These are phyloP conservation scores for Heliornis fulica DNA, from an alignment of 2,113 vertebrate genomes.

Conservation along the genomic window DNA sequence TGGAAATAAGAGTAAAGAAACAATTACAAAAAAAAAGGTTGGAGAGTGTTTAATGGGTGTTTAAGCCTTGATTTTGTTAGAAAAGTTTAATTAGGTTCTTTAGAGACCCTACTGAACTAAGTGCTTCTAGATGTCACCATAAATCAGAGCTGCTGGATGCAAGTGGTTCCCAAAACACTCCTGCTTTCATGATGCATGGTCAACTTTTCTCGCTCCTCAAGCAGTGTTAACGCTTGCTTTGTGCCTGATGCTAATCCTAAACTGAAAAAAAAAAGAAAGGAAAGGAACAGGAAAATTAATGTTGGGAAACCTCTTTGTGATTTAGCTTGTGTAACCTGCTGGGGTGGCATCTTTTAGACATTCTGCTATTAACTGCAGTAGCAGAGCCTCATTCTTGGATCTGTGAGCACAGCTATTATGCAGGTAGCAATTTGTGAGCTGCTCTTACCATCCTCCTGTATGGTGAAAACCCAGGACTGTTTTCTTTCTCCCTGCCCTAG, in stretches of 20 bases:
- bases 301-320: neutral
- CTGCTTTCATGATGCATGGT: neutral
- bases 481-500: neutral
- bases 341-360: neutral
- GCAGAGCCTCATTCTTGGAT: neutral
- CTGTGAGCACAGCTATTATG: neutral
- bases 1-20: neutral
- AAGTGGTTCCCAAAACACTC: constrained; percentile 23
- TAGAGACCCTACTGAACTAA: neutral
- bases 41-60: neutral
- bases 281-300: neutral
- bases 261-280: neutral
- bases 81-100: neutral
- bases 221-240: neutral
- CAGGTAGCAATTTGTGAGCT: neutral
- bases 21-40: neutral
- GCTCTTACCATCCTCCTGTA: neutral
- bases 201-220: neutral
- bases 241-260: neutral
- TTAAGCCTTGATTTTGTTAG: neutral
- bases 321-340: neutral
- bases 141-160: constrained; percentile 9
- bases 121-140: neutral
- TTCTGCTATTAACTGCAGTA: neutral
- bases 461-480: neutral